Conservation (phyloP, 2,113 vertebrate species). For the Seriola dumerili region DNA sequence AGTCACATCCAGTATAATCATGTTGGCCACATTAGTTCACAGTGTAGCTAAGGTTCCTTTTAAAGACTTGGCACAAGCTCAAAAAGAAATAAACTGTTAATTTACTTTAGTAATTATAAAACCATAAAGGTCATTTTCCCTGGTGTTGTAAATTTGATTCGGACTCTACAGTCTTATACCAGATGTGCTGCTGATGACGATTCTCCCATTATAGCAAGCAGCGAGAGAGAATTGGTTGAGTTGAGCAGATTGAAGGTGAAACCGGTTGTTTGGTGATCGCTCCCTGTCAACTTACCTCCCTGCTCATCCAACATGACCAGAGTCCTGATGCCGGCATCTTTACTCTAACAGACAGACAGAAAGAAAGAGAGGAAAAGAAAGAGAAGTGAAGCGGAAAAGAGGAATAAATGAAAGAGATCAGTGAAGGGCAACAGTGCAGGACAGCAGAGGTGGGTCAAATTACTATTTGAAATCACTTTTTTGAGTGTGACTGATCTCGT, state of each 20-base stretch:
- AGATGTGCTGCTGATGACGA: slow-evolving; percentile 28
- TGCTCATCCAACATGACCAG: slow-evolving; percentile 99
- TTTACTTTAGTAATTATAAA: slow-evolving; percentile 1
- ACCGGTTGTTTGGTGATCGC: slow-evolving; percentile 13
- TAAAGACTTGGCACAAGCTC: neutral
- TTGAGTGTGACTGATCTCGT: slow-evolving; percentile 6
- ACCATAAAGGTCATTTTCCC: neutral
- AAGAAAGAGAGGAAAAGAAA: neutral
- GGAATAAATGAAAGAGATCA: slow-evolving; percentile 57
- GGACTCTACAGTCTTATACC: slow-evolving; percentile 26
- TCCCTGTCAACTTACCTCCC: slow-evolving; percentile 93
- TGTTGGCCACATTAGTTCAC: neutral
- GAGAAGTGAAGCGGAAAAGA: slow-evolving; percentile 25
- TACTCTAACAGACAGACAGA: slow-evolving; percentile 88
- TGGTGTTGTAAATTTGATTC: neutral
- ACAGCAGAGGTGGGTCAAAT: slow-evolving; percentile 38
- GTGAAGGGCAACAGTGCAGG: slow-evolving; percentile 51
- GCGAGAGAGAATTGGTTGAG: slow-evolving; percentile 10
- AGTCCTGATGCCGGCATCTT: slow-evolving; percentile 99
- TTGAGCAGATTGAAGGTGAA: slow-evolving; percentile 35
- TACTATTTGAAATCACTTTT: slow-evolving; percentile 48
- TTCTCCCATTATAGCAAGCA: neutral
- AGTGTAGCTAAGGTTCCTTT: neutral
- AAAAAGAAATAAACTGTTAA: neutral
- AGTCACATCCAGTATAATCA: slow-evolving; percentile 51